A percentile compares a stretch with the other conserved stretches of the same genome.
phyloP scores from a whole-genome alignment of 2,797 vertebrate genomes.

The Gymnocypris eckloni region DNA sequence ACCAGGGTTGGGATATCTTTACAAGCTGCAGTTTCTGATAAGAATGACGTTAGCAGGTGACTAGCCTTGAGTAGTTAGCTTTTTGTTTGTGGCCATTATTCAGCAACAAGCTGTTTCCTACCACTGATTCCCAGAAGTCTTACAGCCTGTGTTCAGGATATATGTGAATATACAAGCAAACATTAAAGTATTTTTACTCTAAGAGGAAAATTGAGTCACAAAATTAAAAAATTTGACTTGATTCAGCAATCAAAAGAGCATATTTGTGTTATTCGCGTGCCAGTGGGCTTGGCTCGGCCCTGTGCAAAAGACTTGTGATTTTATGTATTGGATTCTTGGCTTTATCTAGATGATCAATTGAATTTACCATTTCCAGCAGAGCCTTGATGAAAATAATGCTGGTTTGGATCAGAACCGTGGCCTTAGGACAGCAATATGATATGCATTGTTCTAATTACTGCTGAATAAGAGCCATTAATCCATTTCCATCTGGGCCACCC shows the following conservation, averaged over 20 bases:
- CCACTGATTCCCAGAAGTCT: not conserved
- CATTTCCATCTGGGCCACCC: conserved; percentile 40
- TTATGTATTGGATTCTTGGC: not conserved
- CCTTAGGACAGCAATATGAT: not conserved
- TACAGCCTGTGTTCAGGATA: conserved; percentile 9
- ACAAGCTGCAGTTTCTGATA: conserved; percentile 68
- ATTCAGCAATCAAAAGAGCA: not conserved
- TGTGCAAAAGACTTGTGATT: not conserved
- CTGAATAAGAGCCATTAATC: conserved; percentile 39
- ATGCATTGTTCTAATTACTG: conserved; percentile 31
- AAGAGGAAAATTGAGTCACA: not conserved
- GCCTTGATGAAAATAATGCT: not conserved
- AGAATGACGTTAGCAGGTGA: conserved; percentile 53
- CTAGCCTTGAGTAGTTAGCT: conserved; percentile 16
- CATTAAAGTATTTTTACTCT: not conserved
- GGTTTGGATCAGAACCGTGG: not conserved
- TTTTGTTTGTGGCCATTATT: conserved; percentile 14
- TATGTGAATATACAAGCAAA: not conserved
- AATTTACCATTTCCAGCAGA: not conserved
- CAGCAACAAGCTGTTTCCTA: conserved; percentile 46
- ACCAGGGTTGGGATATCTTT: conserved; percentile 53
- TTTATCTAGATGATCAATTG: not conserved
- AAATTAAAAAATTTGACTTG: not conserved
- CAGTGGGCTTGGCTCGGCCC: not conserved
- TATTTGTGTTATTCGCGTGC: not conserved